These are phyloP conservation scores for Philopedon plagiatum DNA, from an alignment of 2,888 invertebrate genomes.

Conservation along the genomic window DNA sequence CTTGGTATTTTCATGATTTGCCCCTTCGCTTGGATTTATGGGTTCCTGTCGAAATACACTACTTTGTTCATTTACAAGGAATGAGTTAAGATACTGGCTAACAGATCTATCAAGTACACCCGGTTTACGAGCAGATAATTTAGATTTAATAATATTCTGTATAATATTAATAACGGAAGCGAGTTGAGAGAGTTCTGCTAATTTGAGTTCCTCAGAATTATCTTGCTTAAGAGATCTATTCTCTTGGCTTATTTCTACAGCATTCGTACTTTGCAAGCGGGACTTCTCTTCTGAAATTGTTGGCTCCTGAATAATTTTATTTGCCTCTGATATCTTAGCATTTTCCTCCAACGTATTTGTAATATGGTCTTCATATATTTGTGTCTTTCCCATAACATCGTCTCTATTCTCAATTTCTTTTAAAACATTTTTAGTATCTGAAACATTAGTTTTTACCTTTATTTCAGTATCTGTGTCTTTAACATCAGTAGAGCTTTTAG, in stretches of 20 bases:
- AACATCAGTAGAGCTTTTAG: too few species aligned
- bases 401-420: too few species aligned
- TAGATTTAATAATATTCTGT: conserved; percentile 31
- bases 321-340: neutral
- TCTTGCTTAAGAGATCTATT: too few species aligned
- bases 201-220: conserved; percentile 22
- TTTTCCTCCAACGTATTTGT: neutral
- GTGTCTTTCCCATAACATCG: neutral
- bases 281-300: neutral
- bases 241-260: conserved; percentile 2
- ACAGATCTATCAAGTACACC: conserved; percentile 37
- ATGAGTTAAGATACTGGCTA: conserved; percentile 45
- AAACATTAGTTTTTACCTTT: neutral
- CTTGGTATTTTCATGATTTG: neutral
- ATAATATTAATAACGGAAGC: conserved; percentile 25
- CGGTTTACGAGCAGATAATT: conserved; percentile 39
- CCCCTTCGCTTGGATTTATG: neutral
- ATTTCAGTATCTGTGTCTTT: neutral
- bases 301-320: too few species aligned
- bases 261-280: neutral
- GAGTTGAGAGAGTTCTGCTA: conserved; percentile 19
- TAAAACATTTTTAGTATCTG: neutral
- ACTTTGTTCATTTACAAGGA: conserved; percentile 43
- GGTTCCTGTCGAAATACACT: conserved; percentile 12
- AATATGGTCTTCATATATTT: neutral